Base-by-base conservation (phyloP, 2,113 vertebrate species). In the Athene noctua region DNA sequence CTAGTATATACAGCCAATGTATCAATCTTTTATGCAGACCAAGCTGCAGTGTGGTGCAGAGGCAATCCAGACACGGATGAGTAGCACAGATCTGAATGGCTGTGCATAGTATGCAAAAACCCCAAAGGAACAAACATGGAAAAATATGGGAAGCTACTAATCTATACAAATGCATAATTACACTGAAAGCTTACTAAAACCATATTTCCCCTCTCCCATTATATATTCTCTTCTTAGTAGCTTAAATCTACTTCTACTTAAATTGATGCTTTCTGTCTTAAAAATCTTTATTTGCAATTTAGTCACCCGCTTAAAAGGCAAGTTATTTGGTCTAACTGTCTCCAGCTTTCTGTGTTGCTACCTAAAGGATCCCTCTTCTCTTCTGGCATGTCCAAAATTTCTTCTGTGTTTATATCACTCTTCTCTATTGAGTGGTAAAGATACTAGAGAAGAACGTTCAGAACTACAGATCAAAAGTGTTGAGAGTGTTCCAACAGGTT, bases 181-280 rank as follows among this genome's bases (percentile, higher is more conserved):
- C 20, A 71, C 63, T 40, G 36, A n/a, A 75, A 73, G 5, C 32
- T 92, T 87, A 13, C 20, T 40, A 44, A 78, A 44, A 52, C 4
- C 6, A 2, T 32, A 7, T 22, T 78, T 62, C 11, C 5, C 1
- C 7, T 32, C 10, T 14, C 8, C 19, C 13, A 9, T 18, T 20
- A 22, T 49, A 2, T 79, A 23, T 57, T 80, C 15, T 40, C 36
- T 68, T 16, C 26, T 75, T 42, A 58, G 57, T 67, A 55, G 47
- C n/a, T 65, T 81, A 61, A 84, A 36, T 72, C 52, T 38, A 5
- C 15, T 87, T 89, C 15, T 40, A 40, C 40, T 68, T 47, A 57
- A 88, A 52, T 7, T 0, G 4, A 38, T 72, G 6, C 6, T 81
- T 90, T 85, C 10, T 65, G 5, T 54, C 23, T 58, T 63, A 51